Percentiles rank a stretch among this genome's conserved stretches.
Evolutionary conservation across 2,888 invertebrate genomes (phyloP).

Genomic region (Melinaea menophilus): DNA sequence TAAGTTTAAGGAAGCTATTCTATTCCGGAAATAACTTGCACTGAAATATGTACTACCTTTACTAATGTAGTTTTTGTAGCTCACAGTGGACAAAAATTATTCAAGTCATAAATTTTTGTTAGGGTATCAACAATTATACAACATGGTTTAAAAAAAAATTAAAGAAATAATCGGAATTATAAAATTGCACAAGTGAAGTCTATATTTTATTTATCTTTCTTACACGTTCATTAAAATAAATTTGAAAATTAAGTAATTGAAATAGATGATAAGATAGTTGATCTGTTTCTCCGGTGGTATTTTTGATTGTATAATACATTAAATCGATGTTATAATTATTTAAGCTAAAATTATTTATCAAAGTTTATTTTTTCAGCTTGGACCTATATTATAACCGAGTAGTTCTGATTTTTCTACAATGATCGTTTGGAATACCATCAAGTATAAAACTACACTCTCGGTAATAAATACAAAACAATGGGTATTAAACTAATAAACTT

Average conservation of each 20-base stretch:
- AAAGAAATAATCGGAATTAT: constrained; percentile 9
- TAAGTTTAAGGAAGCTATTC: constrained; percentile 63
- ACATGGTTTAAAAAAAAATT: constrained; percentile 37
- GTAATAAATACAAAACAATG: constrained; percentile 32
- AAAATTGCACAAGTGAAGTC: not conserved
- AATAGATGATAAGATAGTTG: too few relatives aligned
- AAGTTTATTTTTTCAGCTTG: constrained; percentile 43
- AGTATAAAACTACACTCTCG: constrained; percentile 45
- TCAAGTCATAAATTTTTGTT: constrained; percentile 27
- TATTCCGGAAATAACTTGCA: constrained; percentile 61
- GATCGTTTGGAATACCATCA: constrained; percentile 40
- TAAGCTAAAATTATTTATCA: not conserved
- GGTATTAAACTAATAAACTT: too few relatives aligned
- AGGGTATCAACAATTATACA: constrained; percentile 31
- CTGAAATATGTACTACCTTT: constrained; percentile 37
- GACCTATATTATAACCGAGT: constrained; percentile 38
- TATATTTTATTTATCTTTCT: not conserved
- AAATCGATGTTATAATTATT: too few relatives aligned
- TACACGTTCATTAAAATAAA: too few relatives aligned
- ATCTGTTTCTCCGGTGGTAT: too few relatives aligned
- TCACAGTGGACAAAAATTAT: constrained; percentile 42
- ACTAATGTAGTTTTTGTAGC: constrained; percentile 15
- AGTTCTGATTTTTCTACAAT: constrained; percentile 32
- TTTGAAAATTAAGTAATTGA: too few relatives aligned
- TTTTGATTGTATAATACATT: too few relatives aligned